These are phyloP conservation scores for Coregonus clupeaformis DNA, from an alignment of 2,113 vertebrate genomes.

Conservation along the genomic window DNA sequence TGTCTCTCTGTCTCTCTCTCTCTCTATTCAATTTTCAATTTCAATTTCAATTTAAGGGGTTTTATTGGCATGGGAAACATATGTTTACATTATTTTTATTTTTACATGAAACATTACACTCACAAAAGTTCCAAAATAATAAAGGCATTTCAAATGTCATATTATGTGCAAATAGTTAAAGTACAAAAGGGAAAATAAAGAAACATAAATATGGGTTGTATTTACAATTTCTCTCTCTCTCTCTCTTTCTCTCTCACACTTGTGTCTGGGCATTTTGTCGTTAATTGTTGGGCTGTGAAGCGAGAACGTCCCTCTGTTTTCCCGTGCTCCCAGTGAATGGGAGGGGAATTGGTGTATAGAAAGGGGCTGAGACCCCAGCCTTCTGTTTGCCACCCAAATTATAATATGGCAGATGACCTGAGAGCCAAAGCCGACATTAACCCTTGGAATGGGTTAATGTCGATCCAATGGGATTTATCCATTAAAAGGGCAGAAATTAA, in stretches of 20 bases:
- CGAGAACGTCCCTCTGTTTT: constrained; percentile 50
- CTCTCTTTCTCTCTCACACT: neutral
- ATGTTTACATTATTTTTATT: too few relatives aligned
- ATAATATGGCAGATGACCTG: constrained; percentile 54
- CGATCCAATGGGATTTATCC: constrained; percentile 19
- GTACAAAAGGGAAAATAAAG: too few relatives aligned
- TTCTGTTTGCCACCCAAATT: constrained; percentile 36
- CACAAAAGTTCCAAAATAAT: too few relatives aligned
- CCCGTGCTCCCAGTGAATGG: constrained; percentile 37
- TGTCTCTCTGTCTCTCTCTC: too few relatives aligned
- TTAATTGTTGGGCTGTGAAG: constrained; percentile 70
- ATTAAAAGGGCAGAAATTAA: constrained; percentile 28
- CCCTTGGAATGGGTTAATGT: too few relatives aligned
- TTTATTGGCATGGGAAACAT: too few relatives aligned
- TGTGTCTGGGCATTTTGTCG: neutral
- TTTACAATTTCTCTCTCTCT: neutral
- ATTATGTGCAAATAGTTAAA: too few relatives aligned
- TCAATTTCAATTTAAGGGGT: too few relatives aligned
- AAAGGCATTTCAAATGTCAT: too few relatives aligned
- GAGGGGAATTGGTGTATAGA: constrained; percentile 55
- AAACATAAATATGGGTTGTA: too few relatives aligned
- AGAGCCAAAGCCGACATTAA: constrained; percentile 59
- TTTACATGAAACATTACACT: too few relatives aligned
- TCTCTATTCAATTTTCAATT: too few relatives aligned
- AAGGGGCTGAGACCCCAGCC: constrained; percentile 8